These are phyloP conservation scores for Glyphotaelius pellucidus DNA, from an alignment of 2,888 invertebrate species.

Conservation along the genomic window DNA sequence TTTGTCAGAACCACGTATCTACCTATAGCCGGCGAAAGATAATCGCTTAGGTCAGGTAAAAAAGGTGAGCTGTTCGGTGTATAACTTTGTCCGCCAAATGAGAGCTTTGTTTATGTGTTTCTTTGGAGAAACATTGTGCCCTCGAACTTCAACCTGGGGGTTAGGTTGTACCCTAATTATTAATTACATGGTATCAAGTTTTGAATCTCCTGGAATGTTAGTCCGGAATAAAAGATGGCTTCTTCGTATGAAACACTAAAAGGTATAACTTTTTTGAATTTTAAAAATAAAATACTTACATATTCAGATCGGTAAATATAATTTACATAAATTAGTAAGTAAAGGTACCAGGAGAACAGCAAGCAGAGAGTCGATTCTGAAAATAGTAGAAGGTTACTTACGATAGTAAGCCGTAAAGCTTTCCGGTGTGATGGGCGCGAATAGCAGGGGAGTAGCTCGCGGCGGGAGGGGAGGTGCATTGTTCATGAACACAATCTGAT, in stretches of 20 bases:
- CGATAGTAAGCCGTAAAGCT: constrained; percentile 57
- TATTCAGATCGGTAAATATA: too few species aligned
- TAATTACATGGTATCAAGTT: not conserved
- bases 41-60: constrained; percentile 32
- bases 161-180: not conserved
- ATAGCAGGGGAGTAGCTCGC: constrained; percentile 57
- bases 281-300: not conserved
- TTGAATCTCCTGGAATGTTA: not conserved
- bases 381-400: constrained; percentile 30
- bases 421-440: constrained; percentile 61
- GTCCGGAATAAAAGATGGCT: not conserved
- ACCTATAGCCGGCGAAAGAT: constrained; percentile 31
- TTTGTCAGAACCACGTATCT: not conserved
- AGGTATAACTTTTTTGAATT: too few species aligned
- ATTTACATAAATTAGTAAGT: too few species aligned
- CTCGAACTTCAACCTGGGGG: constrained; percentile 33
- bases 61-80: constrained; percentile 37
- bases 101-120: constrained; percentile 15
- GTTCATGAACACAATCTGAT: constrained; percentile 70
- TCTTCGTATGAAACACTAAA: not conserved
- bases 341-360: not conserved
- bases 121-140: constrained; percentile 11
- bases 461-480: constrained; percentile 67
- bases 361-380: not conserved
- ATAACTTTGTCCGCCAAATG: constrained; percentile 37